A percentile compares a stretch with the other conserved stretches of the same genome.
Evolutionary conservation across 2,113 vertebrate genomes (phyloP).

Genomic region (Perca flavescens): DNA sequence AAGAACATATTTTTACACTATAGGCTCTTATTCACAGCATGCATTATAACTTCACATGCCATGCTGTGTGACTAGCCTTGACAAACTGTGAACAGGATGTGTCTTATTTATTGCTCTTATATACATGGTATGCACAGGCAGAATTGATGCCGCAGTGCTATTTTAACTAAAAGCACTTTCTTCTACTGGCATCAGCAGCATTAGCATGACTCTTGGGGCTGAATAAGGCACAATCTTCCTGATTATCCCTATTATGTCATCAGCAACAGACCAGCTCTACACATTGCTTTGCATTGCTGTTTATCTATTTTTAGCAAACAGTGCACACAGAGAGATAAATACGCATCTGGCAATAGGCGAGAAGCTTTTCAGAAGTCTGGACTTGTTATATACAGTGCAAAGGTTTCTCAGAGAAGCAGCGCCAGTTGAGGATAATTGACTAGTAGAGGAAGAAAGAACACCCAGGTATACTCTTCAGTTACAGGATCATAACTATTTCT

Average conservation of each 20-base stretch:
- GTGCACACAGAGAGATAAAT: conserved; percentile 29
- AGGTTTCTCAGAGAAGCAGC: conserved; percentile 25
- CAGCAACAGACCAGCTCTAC: conserved; percentile 25
- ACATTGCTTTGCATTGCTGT: conserved; percentile 34
- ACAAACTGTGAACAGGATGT: conserved; percentile 13
- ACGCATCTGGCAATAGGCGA: conserved; percentile 17
- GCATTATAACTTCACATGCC: not conserved
- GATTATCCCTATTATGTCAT: conserved; percentile 60
- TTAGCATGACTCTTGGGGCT: conserved; percentile 24
- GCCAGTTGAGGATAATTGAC: conserved; percentile 20
- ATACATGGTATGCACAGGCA: conserved; percentile 15
- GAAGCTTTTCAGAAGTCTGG: conserved; percentile 28
- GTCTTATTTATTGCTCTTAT: conserved; percentile 33
- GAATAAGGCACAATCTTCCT: conserved; percentile 35
- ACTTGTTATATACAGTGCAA: conserved; percentile 35
- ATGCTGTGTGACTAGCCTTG: not conserved
- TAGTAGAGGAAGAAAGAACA: conserved; percentile 8
- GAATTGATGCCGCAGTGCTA: conserved; percentile 14
- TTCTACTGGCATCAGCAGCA: conserved; percentile 20
- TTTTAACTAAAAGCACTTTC: conserved; percentile 47
- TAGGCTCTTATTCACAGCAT: not conserved
- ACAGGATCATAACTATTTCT: conserved; percentile 2
- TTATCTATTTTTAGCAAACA: conserved; percentile 56
- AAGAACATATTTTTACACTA: conserved; percentile 15
- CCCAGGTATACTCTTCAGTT: not conserved